Conservation (phyloP, 2,888 invertebrate genomes). For the Pandemis cinnamomeana region DNA sequence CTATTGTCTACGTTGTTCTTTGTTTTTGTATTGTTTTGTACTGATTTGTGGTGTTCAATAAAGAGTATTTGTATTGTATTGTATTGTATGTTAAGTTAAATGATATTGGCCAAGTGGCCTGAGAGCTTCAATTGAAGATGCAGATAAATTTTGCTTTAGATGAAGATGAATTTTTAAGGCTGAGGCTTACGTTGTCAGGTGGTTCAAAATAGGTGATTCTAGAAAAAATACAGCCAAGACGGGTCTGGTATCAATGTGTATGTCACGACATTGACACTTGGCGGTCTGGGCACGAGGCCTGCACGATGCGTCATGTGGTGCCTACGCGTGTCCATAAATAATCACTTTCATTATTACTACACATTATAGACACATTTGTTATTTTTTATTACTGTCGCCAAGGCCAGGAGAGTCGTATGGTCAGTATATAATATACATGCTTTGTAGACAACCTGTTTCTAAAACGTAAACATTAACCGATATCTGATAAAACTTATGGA, state of each 20-base stretch:
- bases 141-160: no score
- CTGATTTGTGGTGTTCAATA: no score
- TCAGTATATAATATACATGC: neutral
- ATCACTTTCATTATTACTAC: conserved; percentile 21
- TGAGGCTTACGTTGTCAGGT: neutral
- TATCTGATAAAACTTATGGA: no score
- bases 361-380: neutral
- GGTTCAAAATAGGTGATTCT: conserved; percentile 20
- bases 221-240: conserved; percentile 18
- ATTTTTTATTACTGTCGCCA: conserved; percentile 6
- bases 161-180: no score
- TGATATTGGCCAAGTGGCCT: no score
- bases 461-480: no score
- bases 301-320: conserved; percentile 18
- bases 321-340: conserved; percentile 17
- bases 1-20: no score
- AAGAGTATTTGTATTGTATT: no score
- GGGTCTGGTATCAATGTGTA: conserved; percentile 29
- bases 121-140: no score
- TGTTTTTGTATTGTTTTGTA: no score
- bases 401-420: neutral
- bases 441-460: no score
- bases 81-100: no score
- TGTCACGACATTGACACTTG: conserved; percentile 11
- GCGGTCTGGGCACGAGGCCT: neutral